Base-by-base conservation (phyloP, 2,888 invertebrate genomes). In the Drosophila longiperda region DNA sequence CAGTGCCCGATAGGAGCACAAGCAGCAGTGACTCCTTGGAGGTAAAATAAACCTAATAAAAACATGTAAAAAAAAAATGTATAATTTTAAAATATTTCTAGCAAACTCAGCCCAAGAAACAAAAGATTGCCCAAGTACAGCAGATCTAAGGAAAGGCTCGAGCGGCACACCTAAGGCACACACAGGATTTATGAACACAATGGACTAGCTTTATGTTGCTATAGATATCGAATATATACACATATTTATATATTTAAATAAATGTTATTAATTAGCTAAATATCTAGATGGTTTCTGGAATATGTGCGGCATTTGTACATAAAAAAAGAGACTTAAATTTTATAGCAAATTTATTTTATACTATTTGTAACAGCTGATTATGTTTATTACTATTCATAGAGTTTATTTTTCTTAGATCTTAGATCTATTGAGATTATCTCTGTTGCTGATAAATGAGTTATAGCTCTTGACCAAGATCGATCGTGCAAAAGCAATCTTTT, bases 21-120 rank as follows among this genome's bases (percentile, higher is more conserved):
- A 34, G 60, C 66, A 73, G n/a, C 55, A 73, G 12, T 33, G 75
- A 75, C 11, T 38, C 57, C 17, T 72, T 66, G 32, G 86, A 85
- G 67, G 90, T 75, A 54, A 23, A 34, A 20, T 20, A 2, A 11
- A 32, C 29, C 3, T n/a, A 32, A 11, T 32, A 9, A 40, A 4
- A 40, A 32, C 4, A 15, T 32, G 15, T 23, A 8, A 0, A 36
- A n/a, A 11, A 34, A 3, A 40, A 17, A 33, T 57, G 32, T n/a
- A 12, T 45, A 33, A 50, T 55, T 1, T 1, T 32, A 58, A 40
- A 11, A 29, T 11, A 62, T 65, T 68, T 61, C 12, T 80, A 90
- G 50, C 87, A 91, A 89, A 86, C 83, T 52, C 89, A 90, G 76
- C 75, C 91, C 7, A 93, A 93, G 77, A 93, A 92, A 73, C 77